Evolutionary conservation across 2,888 invertebrate genomes (phyloP), one percentile per base, ranked within the genome.

Genomic region (Diadegma fenestrale): DNA sequence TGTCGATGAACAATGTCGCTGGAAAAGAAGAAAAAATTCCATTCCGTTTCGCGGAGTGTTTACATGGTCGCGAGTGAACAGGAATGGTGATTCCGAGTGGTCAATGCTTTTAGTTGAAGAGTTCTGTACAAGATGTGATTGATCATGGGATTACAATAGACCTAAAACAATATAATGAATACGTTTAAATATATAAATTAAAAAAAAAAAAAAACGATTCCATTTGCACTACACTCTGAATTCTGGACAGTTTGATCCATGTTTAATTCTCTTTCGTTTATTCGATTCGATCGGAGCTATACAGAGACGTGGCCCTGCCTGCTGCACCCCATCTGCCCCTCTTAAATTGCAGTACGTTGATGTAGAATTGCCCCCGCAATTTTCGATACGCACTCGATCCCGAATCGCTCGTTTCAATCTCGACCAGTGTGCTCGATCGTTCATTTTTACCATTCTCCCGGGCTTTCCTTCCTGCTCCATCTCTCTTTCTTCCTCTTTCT

Each of bases 301-400:
- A 33, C 3, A 43, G 14, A 26, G 37, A 30, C 51, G 41, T 22
- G 51, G 17, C 73, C 79, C 26, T 14, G 14, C 26, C 58, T 22
- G 26, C 58, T 14, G 26, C 58, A 10, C 14, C 14, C 12, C 58
- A 22, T 58, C 58, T 22, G 58, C 58, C 58, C 26, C 58, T 58
- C 37, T 72, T 61, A 75, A 79, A 73, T 79, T 75, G 68, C 43
- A 51, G 12, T 26, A n/a, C 72, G 45, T 37, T 58, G 26, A n/a
- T 72, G 22, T 72, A 72, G 45, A 43, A 66, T 63, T 69, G 45
- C 77, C 71, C 71, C 58, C 75, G 73, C 85, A 82, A 85, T 85
- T 82, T 75, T 64, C 63, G 69, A 68, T 69, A 69, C 79, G 69
- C 68, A 78, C 85, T 75, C 75, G 85, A 85, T 80, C 80, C 76